Evolutionary conservation across 2,113 vertebrate species (phyloP).

Genomic region (Verasper variegatus): DNA sequence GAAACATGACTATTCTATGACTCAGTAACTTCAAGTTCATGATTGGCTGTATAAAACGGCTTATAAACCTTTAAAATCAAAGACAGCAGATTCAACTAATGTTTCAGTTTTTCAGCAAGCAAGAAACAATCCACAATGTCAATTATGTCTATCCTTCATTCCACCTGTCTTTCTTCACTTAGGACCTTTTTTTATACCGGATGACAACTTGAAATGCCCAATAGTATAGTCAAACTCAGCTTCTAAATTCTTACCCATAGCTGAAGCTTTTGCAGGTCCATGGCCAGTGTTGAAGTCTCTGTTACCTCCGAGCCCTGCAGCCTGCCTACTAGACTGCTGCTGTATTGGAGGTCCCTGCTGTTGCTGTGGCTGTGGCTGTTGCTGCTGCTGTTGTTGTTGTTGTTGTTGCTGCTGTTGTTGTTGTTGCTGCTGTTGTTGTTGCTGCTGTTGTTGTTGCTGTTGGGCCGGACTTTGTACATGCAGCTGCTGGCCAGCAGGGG

Average conservation of each 20-base stretch:
- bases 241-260: slow-evolving; percentile 68
- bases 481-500: slow-evolving; percentile 84
- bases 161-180: no score
- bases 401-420: slow-evolving; percentile 77
- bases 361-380: slow-evolving; percentile 78
- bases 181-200: not conserved
- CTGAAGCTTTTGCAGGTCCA: slow-evolving; percentile 71
- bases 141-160: no score
- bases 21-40: no score
- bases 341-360: slow-evolving; percentile 77
- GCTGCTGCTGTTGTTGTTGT: slow-evolving; percentile 81
- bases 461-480: slow-evolving; percentile 54
- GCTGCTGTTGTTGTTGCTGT: slow-evolving; percentile 76
- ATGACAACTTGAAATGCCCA: no score
- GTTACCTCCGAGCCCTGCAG: slow-evolving; percentile 68
- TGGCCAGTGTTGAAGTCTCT: slow-evolving; percentile 75
- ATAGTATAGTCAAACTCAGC: not conserved
- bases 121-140: no score
- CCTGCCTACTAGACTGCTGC: slow-evolving; percentile 80
- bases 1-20: no score
- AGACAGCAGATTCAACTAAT: no score
- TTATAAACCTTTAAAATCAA: no score
- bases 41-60: no score
- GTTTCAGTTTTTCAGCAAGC: no score
- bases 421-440: slow-evolving; percentile 78